Base-by-base conservation (phyloP, 2,113 vertebrate species). In the Lepus europaeus region DNA sequence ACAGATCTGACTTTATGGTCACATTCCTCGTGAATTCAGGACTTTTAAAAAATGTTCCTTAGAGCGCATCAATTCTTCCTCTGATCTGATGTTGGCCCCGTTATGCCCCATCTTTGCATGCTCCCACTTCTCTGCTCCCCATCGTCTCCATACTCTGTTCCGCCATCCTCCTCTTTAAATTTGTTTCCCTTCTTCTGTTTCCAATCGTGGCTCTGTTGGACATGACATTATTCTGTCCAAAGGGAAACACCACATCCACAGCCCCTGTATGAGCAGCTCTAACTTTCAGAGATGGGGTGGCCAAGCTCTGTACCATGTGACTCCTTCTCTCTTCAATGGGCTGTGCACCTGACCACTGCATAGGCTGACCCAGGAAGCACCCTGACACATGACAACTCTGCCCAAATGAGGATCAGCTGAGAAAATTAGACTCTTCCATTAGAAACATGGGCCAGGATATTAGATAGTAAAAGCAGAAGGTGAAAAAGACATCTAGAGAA, bases 251-350 rank as follows among this genome's bases (percentile, higher is more conserved):
- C 19, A 0, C 2, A 59, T 25, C 25, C 20, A n/a, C 27, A 66
- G n/a, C 66, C 27, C 33, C 31, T 82, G 39, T 11, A 3, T 33
- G 51, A 19, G 77, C 3, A 68, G 14, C 31, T 63, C 25, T 25
- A 69, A 66, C 22, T 92, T 1, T 17, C 31, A 70, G 49, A 86
- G 9, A 17, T 6, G 11, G 19, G 9, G 14, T 56, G 16, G 51
- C 59, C 7, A 10, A 31, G 31, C 20, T 68, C 33, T 63, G 25
- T 31, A 20, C 6, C n/a, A 36, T 6, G 16, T 10, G 13, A 72
- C 6, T 68, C 2, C 16, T 3, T n/a, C 3, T 0, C 19, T 22
- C 7, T 16, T 69, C 27, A 22, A 7, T 17, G 12, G 56, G 10
- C 0, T 25, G 25, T 5, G 3, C 22, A 36, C 6, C 22, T 76